Evolutionary conservation across 2,113 vertebrate genomes (phyloP), one percentile per base, ranked within the genome.

Genomic region (Merops nubicus): DNA sequence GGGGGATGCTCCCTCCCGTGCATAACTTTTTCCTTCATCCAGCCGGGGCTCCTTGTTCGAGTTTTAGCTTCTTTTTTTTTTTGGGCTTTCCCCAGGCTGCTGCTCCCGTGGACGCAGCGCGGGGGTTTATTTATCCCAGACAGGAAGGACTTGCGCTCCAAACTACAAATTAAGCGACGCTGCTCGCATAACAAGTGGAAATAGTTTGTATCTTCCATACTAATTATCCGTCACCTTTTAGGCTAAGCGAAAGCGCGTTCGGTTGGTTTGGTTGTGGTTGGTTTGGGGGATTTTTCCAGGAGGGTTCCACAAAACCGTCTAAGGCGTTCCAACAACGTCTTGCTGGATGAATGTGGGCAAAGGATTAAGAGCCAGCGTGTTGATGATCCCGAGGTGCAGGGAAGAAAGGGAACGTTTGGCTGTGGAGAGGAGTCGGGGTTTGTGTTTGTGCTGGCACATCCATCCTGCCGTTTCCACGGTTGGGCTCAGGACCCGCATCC

Each of bases 181-280:
- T 5, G 88, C 92, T 97, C 97, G 97, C 97, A 97, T 97, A 94
- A 85, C 94, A 97, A 97, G 94, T 94, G 90, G 95, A 57, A 36
- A 17, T 85, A 94, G 89, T 97, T 95, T 53, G 85, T 83, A 97
- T 54, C 93, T 88, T 57, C 28, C 96, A 96, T 97, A 91, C 95
- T 96, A 93, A 97, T 96, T 83, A 90, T 29, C 48, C 53, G 1
- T n/a, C 77, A 73, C 93, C 85, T 79, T 81, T 91, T 68, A n/a
- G 54, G 15, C 70, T 20, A 8, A 82, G 75, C 16, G 6, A 31
- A 69, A 79, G 11, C 15, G n/a, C n/a, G n/a, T n/a, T n/a, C n/a
- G n/a, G n/a, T n/a, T n/a, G n/a, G n/a, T n/a, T n/a, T n/a, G n/a
- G n/a, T n/a, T n/a, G n/a, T n/a, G n/a, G n/a, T n/a, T n/a, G n/a